phyloP scores from a whole-genome alignment of 2,888 invertebrate species.

The Lissonota sp. region DNA sequence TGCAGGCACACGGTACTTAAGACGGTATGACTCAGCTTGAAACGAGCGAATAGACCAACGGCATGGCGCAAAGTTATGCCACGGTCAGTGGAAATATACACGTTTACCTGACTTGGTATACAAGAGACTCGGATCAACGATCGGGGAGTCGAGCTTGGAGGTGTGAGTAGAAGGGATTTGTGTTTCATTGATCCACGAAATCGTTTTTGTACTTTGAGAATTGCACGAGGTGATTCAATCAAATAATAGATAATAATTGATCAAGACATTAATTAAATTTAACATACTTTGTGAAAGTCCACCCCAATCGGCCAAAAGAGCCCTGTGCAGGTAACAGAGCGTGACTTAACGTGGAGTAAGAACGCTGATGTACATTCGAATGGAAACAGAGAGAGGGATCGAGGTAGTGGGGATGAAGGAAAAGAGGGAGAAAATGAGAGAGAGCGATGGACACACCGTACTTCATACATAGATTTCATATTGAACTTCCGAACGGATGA shows the following conservation, averaged over 20 bases:
- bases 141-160: neutral
- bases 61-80: conserved; percentile 70
- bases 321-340: conserved; percentile 75
- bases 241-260: too few relatives aligned
- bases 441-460: conserved; percentile 28
- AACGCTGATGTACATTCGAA: conserved; percentile 53
- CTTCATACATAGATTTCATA: conserved; percentile 37
- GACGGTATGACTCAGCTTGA: conserved; percentile 77
- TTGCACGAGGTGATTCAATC: too few relatives aligned
- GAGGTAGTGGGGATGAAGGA: conserved; percentile 42
- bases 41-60: conserved; percentile 77
- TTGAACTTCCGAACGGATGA: conserved; percentile 2
- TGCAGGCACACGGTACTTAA: conserved; percentile 27
- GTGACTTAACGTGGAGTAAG: conserved; percentile 79
- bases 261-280: neutral
- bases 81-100: conserved; percentile 63
- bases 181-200: too few relatives aligned
- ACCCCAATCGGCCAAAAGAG: conserved; percentile 69
- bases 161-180: neutral
- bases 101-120: conserved; percentile 60
- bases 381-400: conserved; percentile 43
- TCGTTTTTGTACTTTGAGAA: too few relatives aligned
- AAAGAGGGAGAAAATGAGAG: conserved; percentile 28
- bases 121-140: conserved; percentile 57
- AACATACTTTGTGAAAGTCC: conserved; percentile 48